Percentiles rank a stretch among this genome's conserved stretches.
These are phyloP conservation scores for Elephas maximus DNA, from an alignment of 2,113 vertebrate genomes.

Conservation along the genomic window DNA sequence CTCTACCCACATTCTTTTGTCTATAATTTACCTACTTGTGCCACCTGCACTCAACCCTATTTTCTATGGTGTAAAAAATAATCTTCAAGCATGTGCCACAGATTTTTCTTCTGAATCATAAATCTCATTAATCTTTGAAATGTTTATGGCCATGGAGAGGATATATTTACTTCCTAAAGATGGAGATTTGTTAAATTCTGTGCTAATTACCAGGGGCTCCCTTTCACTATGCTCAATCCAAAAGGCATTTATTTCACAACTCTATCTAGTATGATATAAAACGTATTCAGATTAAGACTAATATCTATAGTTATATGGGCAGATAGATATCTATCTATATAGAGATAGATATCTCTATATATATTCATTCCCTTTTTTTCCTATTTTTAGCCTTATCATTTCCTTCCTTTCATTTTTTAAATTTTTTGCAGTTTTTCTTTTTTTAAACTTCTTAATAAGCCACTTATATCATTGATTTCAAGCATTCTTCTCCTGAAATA, in stretches of 20 bases:
- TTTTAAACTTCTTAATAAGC: neutral
- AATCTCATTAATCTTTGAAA: neutral
- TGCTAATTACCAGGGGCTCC: neutral
- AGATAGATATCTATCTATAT: too few relatives aligned
- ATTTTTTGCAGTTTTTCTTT: neutral
- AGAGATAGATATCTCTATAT: too few relatives aligned
- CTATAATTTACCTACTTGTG: constrained; percentile 51
- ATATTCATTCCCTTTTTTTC: neutral
- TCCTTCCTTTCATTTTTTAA: neutral
- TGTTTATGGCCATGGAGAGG: neutral
- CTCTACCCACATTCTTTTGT: neutral
- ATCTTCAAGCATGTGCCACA: neutral
- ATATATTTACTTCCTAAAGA: neutral
- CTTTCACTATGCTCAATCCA: neutral
- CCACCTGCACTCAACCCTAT: constrained; percentile 39
- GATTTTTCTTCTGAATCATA: neutral
- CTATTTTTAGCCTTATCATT: neutral
- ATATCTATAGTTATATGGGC: too few relatives aligned
- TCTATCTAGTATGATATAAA: neutral
- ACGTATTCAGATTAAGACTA: neutral
- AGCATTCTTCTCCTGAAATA: neutral
- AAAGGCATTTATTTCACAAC: neutral
- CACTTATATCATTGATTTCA: neutral
- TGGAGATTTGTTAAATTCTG: neutral
- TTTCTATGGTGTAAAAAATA: constrained; percentile 71